Base-by-base conservation (phyloP, 2,113 vertebrate species). In the Argyrosomus japonicus region DNA sequence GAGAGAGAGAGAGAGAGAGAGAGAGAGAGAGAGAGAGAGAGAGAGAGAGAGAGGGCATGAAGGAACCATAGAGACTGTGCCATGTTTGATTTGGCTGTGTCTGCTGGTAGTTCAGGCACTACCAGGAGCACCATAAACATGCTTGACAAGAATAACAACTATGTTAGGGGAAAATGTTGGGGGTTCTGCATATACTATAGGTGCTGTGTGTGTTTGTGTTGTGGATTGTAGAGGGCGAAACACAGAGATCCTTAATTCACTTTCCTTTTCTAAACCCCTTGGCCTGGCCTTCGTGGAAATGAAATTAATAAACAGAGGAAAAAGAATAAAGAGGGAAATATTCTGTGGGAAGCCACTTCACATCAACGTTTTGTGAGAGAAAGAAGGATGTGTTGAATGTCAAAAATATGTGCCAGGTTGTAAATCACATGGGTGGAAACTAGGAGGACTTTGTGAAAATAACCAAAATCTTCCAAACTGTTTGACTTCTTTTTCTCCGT, bases 21-120 rank as follows among this genome's bases (percentile, higher is more conserved):
- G 29, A 3, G 29, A 29, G 29, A 29, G 29, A 3, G 29, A 29
- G 29, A 29, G 29, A 29, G 29, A 29, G 29, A 29, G 29, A 29
- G 43, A 36, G 67, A 63, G 51, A 13, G 45, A 47, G 45, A 60
- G 57, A 64, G 80, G 57, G 40, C 1, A 29, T 40, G 40, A 79
- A 70, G 60, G 61, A 77, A 81, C 79, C 51, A 78, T 68, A 21
- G 58, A 83, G 58, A 27, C 15, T 53, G 73, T 43, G 75, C 88
- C 75, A 79, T 86, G 87, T 91, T 91, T 84, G 32, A 63, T 86
- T 93, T 93, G 87, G 91, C 89, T 48, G 60, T 2, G n/a, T 64
- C 61, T 72, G 18, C 32, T 19, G 53, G 48, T 70, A 67, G 57
- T 71, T 57, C 72, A 60, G 82, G 76, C 68, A 77, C 25, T 85